Base-by-base conservation (phyloP, 2,113 vertebrate genomes). In the Hippocampus comes region DNA sequence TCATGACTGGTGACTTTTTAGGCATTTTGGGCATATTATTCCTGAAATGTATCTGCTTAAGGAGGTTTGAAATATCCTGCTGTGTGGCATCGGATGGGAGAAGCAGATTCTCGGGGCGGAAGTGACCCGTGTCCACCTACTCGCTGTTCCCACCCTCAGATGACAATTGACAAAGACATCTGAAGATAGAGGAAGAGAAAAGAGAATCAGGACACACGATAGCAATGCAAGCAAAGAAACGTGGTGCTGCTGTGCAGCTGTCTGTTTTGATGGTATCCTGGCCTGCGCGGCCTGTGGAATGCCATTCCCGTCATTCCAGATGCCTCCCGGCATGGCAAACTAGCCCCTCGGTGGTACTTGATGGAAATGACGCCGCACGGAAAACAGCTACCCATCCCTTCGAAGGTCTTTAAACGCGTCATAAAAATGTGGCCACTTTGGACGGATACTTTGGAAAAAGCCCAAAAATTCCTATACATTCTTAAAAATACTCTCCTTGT, bases 41-140 rank as follows among this genome's bases (percentile, higher is more conserved):
- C 4, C 25, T 27, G 23, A 59, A 59, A 60, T 17, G 5, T 34
- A 30, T 61, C 59, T 34, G 59, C 27, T 61, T 9, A 20, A 18
- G 27, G 5, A 34, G 15, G 59, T 61, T 61, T 60, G 57, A 14
- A 14, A 30, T 30, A 60, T 30, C 25, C 25, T 60, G 15, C 12
- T 18, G 23, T 21, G 11, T 30, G 56, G 23, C 27, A 61, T 34
- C 2, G 89, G 88, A 85, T 79, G 82, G 84, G 82, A 86, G 84
- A 76, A 84, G 76, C 78, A 82, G 83, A 82, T 82, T 82, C 85
- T 53, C 78, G 68, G 68, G 8, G 70, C 76, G 65, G 83, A 91
- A 89, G 89, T 91, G 90, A 92, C 89, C 91, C 89, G 42, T 85
- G 73, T 88, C 88, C 89, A 76, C 80, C 67, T 86, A 87, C 80